Base-by-base conservation (phyloP, 1,140 invertebrate genomes). In the Drosophila murphyi region DNA sequence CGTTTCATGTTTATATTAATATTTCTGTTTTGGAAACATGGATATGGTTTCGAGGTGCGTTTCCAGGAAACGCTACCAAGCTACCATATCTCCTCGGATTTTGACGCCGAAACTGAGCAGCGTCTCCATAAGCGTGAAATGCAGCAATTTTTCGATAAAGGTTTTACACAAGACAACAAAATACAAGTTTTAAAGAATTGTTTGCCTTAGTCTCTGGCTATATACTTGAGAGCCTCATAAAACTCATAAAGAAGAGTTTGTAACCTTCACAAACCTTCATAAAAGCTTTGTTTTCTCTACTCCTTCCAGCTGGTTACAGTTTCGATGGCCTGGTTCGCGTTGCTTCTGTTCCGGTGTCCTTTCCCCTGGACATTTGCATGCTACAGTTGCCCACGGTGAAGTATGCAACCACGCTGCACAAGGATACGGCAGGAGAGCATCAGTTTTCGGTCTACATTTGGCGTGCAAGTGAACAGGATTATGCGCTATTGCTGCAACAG, bases 291-390 rank as follows among this genome's bases (percentile, higher is more conserved):
- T 20, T 56, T 32, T 43, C 12, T 7, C 20, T 32, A 34, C 5
- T 2, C 28, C 35, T 72, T 51, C 1, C 56, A 92, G 89, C 86
- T 39, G 76, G 75, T 48, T 91, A 78, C 29, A 82, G 75, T 34
- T 91, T 92, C 32, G 78, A 85, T 80, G 91, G 91, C 4, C 63
- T 93, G 2, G 55, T 62, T 10, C 70, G 81, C 12, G 67, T 90
- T 31, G 80, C 78, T 2, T 91, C 90, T 0, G 78, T 93, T 32
- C 91, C 92, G 0, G 82, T 92, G n/a, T 52, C 76, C 3, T 93
- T 91, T 72, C 92, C 92, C 0, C 6, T 90, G 59, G 92, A 93
- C 65, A 92, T 92, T 43, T 92, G 92, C 57, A 74, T 93, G 31
- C 61, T 92, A 20, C 65, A 88, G 20, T 28, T 92, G 56, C 63